Evolutionary conservation across 1,140 invertebrate species (phyloP).

Genomic region (Nymphalis io): DNA sequence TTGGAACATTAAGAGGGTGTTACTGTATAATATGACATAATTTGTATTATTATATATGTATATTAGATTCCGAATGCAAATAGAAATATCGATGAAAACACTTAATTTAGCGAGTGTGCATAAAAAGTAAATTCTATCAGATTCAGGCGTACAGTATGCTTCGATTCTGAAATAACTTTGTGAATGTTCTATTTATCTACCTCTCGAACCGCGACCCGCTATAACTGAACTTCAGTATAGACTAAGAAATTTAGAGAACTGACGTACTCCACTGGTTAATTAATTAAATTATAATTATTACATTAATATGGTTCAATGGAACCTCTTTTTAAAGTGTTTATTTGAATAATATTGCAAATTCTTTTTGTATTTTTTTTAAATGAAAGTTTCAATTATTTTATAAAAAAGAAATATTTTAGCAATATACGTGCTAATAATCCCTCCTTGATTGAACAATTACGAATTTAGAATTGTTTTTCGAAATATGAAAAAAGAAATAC

Average conservation of each 20-base stretch:
- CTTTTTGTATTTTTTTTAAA: too few relatives aligned
- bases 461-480: too few relatives aligned
- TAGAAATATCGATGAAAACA: constrained; percentile 30
- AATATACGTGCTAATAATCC: too few relatives aligned
- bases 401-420: too few relatives aligned
- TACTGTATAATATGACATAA: neutral
- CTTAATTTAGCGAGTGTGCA: constrained; percentile 45
- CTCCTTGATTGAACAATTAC: too few relatives aligned
- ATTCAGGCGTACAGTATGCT: constrained; percentile 31
- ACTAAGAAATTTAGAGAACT: constrained; percentile 14
- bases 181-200: constrained; percentile 56
- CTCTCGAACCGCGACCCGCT: constrained; percentile 53
- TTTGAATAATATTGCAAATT: too few relatives aligned
- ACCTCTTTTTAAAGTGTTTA: too few relatives aligned
- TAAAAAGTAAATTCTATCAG: constrained; percentile 52
- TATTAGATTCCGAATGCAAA: constrained; percentile 25
- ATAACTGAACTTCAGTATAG: constrained; percentile 30
- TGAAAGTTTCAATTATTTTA: too few relatives aligned
- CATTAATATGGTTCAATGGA: neutral
- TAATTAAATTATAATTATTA: neutral
- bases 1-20: too few relatives aligned
- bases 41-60: constrained; percentile 1
- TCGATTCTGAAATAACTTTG: constrained; percentile 55
- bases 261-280: neutral
- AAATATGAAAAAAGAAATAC: too few relatives aligned